Conservation (phyloP, 2,113 vertebrate species). For the Clarias macrocephalus region DNA sequence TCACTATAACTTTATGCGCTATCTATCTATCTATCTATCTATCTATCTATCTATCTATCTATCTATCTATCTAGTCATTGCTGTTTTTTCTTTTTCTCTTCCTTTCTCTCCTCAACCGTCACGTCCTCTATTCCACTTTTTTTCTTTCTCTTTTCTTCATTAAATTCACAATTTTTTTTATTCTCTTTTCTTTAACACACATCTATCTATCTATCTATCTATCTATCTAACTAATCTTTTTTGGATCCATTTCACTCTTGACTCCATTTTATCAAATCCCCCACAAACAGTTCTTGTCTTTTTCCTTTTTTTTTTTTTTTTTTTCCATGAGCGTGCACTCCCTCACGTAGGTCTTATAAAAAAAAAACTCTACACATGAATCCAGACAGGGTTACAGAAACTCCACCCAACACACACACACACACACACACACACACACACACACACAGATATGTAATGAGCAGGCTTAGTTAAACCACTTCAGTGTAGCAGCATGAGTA, state of each 20-base stretch:
- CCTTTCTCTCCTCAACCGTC: not conserved
- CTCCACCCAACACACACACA: conserved; percentile 44
- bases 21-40: not conserved
- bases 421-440: conserved; percentile 46
- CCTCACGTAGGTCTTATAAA: conserved; percentile 34
- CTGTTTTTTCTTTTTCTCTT: not conserved
- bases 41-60: not conserved
- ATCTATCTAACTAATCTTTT: not conserved
- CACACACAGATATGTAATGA: conserved; percentile 54
- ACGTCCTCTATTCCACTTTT: not conserved
- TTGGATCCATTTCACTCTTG: no score
- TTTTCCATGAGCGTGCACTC: not conserved
- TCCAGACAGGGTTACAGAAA: not conserved
- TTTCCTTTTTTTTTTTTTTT: not conserved
- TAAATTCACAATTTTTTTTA: not conserved
- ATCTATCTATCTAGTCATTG: not conserved
- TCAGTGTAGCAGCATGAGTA: conserved; percentile 31
- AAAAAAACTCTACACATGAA: conserved; percentile 3
- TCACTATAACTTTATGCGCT: not conserved
- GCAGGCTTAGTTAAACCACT: conserved; percentile 60
- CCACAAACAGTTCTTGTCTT: not conserved
- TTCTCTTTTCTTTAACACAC: not conserved
- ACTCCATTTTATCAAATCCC: not conserved
- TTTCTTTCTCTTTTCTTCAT: not conserved
- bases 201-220: not conserved